These are phyloP conservation scores for Oscheius onirici DNA, from an alignment of 2,888 invertebrate species.

Conservation along the genomic window DNA sequence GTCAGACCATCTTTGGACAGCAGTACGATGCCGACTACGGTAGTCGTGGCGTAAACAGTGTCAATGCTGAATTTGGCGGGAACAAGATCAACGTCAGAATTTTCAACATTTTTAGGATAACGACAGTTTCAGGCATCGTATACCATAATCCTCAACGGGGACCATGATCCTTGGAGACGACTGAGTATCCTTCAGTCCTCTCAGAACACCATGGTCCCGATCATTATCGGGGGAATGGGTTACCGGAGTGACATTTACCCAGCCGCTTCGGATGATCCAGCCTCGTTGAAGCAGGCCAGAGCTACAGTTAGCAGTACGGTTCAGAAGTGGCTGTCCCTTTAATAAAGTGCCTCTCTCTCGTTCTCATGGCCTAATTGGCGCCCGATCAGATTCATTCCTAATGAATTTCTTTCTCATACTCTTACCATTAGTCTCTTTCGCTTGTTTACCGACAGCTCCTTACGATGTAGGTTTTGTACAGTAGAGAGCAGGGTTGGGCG, in stretches of 20 bases:
- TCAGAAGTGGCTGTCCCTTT: background rate
- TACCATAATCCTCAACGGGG: conserved; percentile 2
- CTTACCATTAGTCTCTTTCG: too few relatives aligned
- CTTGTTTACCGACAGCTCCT: too few relatives aligned
- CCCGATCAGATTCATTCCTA: too few relatives aligned
- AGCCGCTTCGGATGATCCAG: background rate
- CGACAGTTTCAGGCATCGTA: background rate
- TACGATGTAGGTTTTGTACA: too few relatives aligned
- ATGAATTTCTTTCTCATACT: too few relatives aligned
- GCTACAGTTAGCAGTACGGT: background rate
- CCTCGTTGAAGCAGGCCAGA: background rate
- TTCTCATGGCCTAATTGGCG: too few relatives aligned
- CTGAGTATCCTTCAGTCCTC: background rate
- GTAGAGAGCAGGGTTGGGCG: too few relatives aligned
- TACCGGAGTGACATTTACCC: conserved; percentile 16
- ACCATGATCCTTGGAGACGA: conserved; percentile 7
- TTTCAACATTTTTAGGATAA: background rate
- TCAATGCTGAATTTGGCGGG: conserved; percentile 8
- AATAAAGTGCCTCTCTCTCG: background rate
- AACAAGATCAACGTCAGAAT: conserved; percentile 4
- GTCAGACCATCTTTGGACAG: conserved; percentile 49
- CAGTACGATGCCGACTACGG: background rate
- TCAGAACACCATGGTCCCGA: background rate
- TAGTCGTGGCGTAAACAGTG: background rate
- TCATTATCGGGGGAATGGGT: background rate